Percentiles rank a stretch among this genome's conserved stretches.
Evolutionary conservation across 2,888 invertebrate genomes (phyloP).

Genomic region (Lepidonotus clava): DNA sequence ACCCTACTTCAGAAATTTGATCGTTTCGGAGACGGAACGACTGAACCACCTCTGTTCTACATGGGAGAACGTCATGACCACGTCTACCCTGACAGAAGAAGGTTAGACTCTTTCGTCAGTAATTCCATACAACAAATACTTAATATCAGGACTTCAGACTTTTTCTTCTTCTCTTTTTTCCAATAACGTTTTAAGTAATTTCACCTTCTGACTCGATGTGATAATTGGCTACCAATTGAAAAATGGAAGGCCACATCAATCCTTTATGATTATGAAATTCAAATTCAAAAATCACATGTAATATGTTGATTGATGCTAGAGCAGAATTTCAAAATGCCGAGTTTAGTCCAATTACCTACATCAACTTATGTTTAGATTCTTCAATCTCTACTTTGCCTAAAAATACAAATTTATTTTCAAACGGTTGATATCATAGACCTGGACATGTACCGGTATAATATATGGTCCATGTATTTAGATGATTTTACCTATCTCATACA

Average conservation of each 20-base stretch:
- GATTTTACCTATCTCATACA: not conserved
- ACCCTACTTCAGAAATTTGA: constrained; percentile 70
- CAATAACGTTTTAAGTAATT: not conserved
- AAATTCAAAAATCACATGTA: too few species aligned
- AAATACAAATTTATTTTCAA: too few species aligned
- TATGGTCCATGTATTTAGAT: too few species aligned
- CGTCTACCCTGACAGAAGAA: constrained; percentile 68
- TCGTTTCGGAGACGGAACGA: constrained; percentile 68
- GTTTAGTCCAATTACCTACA: too few species aligned
- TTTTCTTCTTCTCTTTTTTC: not conserved
- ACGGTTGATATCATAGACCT: too few species aligned
- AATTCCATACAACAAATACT: not conserved
- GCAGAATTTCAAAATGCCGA: too few species aligned
- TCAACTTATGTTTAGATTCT: too few species aligned
- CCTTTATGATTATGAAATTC: not conserved
- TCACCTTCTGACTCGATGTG: not conserved
- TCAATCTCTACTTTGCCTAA: too few species aligned
- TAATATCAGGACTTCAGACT: too few species aligned
- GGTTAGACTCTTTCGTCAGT: constrained; percentile 64
- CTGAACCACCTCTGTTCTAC: constrained; percentile 67
- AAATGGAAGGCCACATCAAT: not conserved
- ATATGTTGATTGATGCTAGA: too few species aligned
- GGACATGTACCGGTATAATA: too few species aligned
- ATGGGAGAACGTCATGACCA: constrained; percentile 68
- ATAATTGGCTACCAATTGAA: not conserved